phyloP scores from a whole-genome alignment of 2,113 vertebrate species.

The Phocoena sinus region DNA sequence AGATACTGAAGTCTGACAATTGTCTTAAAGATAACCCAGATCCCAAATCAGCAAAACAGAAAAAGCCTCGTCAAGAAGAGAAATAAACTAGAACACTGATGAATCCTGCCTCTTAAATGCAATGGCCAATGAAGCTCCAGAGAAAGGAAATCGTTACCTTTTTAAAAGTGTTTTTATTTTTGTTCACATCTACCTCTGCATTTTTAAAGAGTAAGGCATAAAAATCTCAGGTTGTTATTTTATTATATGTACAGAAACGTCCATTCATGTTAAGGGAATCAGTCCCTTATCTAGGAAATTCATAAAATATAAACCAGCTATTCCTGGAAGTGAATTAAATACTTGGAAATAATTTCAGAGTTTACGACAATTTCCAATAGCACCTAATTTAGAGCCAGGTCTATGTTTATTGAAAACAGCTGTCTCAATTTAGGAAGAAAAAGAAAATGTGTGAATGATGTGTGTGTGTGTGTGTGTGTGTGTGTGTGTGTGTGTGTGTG shows the following conservation, averaged over 20 bases:
- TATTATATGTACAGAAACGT: neutral
- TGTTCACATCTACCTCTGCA: neutral
- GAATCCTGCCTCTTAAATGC: neutral
- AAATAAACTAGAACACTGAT: neutral
- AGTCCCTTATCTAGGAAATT: neutral
- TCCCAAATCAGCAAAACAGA: neutral
- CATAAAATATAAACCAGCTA: neutral
- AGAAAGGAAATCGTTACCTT: neutral
- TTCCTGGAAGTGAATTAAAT: constrained; percentile 34
- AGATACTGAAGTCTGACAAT: neutral
- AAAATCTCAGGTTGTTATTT: neutral
- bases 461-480: neutral
- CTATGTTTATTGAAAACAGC: constrained; percentile 36
- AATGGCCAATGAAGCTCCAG: neutral
- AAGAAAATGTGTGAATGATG: neutral
- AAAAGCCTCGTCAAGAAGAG: neutral
- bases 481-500: neutral
- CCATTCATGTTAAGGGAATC: neutral
- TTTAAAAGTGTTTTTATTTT: neutral
- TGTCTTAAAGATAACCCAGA: neutral
- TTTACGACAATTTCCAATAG: constrained; percentile 20
- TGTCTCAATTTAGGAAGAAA: neutral
- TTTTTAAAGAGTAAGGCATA: neutral
- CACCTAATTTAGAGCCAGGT: constrained; percentile 51
- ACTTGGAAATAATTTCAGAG: constrained; percentile 50